These are phyloP conservation scores for Esox lucius DNA, from an alignment of 2,797 vertebrate genomes.

Conservation along the genomic window DNA sequence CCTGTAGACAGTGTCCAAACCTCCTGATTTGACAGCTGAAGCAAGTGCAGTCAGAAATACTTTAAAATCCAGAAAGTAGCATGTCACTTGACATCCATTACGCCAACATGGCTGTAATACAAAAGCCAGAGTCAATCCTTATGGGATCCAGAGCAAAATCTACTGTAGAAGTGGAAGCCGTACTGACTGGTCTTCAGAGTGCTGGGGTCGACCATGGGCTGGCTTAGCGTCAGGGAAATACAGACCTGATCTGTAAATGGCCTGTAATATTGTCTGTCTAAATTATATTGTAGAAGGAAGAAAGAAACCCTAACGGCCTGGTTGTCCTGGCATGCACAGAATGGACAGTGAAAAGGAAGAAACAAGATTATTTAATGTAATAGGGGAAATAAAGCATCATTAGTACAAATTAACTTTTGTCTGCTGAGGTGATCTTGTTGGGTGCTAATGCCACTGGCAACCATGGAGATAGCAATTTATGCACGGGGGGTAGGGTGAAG, in stretches of 20 bases:
- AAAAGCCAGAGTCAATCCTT: background rate
- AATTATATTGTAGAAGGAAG: constrained; percentile 42
- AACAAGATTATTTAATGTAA: constrained; percentile 80
- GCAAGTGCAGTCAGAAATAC: background rate
- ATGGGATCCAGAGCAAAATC: background rate
- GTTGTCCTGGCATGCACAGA: constrained; percentile 3
- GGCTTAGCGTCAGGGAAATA: background rate
- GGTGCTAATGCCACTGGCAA: constrained; percentile 69
- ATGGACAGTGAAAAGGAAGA: constrained; percentile 30
- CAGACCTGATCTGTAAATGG: constrained; percentile 44
- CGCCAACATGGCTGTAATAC: background rate
- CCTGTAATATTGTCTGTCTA: constrained; percentile 39
- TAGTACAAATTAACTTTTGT: constrained; percentile 86
- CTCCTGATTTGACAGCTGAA: background rate
- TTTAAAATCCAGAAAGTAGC: background rate
- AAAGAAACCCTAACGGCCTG: constrained; percentile 32
- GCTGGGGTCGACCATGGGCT: constrained; percentile 35
- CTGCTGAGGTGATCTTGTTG: constrained; percentile 76
- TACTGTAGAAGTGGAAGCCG: background rate
- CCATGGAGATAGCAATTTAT: constrained; percentile 78
- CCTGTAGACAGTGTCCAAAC: no score
- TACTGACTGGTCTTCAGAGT: background rate
- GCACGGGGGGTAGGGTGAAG: constrained; percentile 52
- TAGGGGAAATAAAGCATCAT: constrained; percentile 83
- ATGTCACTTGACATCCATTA: background rate